Evolutionary conservation across 2,797 vertebrate genomes (phyloP).

Genomic region (Prunella strophiata): DNA sequence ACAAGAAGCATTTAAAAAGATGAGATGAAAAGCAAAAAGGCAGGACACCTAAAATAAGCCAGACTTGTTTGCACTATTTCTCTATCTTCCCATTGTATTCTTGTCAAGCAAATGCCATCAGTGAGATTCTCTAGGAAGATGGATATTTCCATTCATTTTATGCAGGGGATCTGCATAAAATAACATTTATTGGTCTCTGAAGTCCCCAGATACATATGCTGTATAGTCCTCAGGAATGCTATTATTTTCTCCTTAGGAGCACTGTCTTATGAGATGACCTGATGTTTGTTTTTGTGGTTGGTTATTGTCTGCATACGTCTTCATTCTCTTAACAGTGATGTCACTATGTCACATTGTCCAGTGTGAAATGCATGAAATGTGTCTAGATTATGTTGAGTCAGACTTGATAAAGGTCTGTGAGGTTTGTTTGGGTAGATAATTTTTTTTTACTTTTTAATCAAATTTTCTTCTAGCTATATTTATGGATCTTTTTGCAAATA

Average conservation of each 20-base stretch:
- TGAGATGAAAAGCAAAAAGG: neutral
- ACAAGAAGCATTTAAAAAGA: neutral
- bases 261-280: neutral
- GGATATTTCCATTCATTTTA: neutral
- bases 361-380: constrained; percentile 47
- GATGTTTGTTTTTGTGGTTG: neutral
- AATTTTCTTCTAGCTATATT: neutral
- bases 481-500: neutral
- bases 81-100: neutral
- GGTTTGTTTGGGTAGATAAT: neutral
- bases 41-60: neutral
- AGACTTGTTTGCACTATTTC: neutral
- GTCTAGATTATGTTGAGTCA: neutral
- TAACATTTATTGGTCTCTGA: neutral
- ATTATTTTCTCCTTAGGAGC: neutral
- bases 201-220: neutral
- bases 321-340: constrained; percentile 26
- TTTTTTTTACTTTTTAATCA: neutral
- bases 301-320: neutral
- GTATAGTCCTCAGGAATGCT: constrained; percentile 61
- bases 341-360: neutral
- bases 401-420: neutral
- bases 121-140: neutral
- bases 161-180: neutral
- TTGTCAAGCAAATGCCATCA: neutral